These are phyloP conservation scores for Drosophila elegans DNA, from an alignment of 1,140 invertebrate genomes.

Conservation along the genomic window DNA sequence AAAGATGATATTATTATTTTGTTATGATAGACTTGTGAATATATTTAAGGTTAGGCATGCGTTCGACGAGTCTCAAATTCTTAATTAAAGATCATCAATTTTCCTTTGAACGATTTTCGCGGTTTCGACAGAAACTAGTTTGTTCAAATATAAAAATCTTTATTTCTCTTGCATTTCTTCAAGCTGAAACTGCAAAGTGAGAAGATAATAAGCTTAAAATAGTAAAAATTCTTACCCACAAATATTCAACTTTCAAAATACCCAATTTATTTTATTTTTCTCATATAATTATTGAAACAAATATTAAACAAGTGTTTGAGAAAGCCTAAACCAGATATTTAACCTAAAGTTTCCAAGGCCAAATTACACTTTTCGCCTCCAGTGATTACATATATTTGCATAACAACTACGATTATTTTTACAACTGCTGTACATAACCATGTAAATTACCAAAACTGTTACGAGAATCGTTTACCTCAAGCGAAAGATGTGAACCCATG, in stretches of 20 bases:
- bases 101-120: not conserved
- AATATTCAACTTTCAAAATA: not conserved
- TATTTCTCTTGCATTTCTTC: too few relatives aligned
- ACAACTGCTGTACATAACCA: conserved; percentile 42
- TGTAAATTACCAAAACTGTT: conserved; percentile 56
- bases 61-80: not conserved
- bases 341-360: conserved; percentile 1
- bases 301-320: not conserved
- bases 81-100: not conserved
- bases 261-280: too few relatives aligned
- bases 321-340: not conserved
- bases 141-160: not conserved
- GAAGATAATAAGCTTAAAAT: too few relatives aligned
- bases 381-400: not conserved
- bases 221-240: not conserved
- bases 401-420: not conserved
- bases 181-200: too few relatives aligned
- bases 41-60: not conserved
- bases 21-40: not conserved
- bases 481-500: conserved; percentile 25
- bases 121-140: too few relatives aligned
- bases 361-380: not conserved
- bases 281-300: not conserved
- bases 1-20: not conserved
- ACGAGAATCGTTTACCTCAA: conserved; percentile 44